Conservation (phyloP, 2,113 vertebrate species). For the Elaphurus davidianus region DNA sequence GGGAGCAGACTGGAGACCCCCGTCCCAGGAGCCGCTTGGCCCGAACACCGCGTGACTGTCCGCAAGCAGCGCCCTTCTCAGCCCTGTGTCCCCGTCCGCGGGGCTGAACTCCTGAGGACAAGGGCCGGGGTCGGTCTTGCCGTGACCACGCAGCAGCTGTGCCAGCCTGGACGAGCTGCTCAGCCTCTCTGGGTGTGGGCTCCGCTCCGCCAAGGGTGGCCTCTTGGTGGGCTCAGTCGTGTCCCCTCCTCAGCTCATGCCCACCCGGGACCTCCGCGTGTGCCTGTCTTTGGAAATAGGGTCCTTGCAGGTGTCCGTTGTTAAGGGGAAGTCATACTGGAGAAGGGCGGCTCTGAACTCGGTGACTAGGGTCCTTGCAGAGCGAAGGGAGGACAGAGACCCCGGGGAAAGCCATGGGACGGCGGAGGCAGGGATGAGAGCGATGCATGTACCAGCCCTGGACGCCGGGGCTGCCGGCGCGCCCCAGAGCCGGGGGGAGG, state of each 20-base stretch:
- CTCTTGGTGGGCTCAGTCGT: accelerated
- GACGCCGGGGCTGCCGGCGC: accelerated
- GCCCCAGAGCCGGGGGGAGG: accelerated
- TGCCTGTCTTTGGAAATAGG: not conserved
- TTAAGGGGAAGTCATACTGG: not conserved
- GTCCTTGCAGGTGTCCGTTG: accelerated
- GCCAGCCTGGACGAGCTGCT: accelerated
- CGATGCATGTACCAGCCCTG: accelerated
- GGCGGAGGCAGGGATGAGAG: no score
- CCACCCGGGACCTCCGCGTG: accelerated
- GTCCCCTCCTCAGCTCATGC: accelerated
- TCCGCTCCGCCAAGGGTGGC: accelerated
- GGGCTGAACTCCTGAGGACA: accelerated
- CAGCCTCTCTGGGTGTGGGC: accelerated
- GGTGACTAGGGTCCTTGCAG: accelerated
- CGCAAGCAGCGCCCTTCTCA: accelerated
- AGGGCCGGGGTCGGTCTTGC: accelerated
- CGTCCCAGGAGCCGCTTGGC: no score
- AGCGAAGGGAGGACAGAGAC: not conserved
- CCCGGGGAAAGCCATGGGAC: accelerated
- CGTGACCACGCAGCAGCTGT: accelerated
- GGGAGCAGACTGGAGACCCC: no score
- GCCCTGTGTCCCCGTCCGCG: accelerated
- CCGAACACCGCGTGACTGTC: accelerated
- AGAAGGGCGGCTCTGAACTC: accelerated